Evolutionary conservation across 2,888 invertebrate genomes (phyloP), one percentile per base, ranked within the genome.

Genomic region (Caenorhabditis sp.): DNA sequence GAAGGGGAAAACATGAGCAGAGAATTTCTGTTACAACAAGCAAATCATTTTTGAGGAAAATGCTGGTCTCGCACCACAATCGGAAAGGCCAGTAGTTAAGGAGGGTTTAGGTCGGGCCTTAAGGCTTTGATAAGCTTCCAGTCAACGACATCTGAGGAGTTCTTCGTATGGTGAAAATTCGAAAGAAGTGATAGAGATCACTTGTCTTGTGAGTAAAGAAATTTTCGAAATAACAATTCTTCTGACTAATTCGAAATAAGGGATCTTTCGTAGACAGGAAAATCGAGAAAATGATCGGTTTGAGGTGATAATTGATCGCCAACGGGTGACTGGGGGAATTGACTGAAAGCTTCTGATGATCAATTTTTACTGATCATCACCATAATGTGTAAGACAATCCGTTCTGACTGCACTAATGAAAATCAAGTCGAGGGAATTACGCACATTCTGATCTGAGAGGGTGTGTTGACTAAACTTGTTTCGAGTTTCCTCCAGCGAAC

Each of bases 231-330:
- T 35, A 59, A 31, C n/a, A 59, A 59, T 28, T 56, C n/a, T n/a
- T n/a, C 56, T 35, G 58, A 59, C 35, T 59, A 28, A 35, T 19
- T 19, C n/a, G 31, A 59, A 59, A 59, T 35, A 19, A 22, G 19
- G 10, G 10, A 56, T 19, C 19, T 1, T 59, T 19, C n/a, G 14
- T 28, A 35, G 35, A 35, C 31, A 59, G 8, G 2, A 19, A 2
- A 47, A 47, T 47, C n/a, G n/a, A 56, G 26, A 56, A 56, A 58
- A 58, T 31, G 26, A 58, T 31, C 7, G 31, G 35, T 35, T 59
- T 19, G 19, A 59, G 19, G 35, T 35, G 12, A 35, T 22, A 35
- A 35, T 59, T 59, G 35, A 22, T 35, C 58, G 3, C 58, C 58
- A 19, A 35, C 58, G 1, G 22, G 19, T 28, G 58, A 35, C 58